Percentiles rank a stretch among this genome's conserved stretches.
These are phyloP conservation scores for Drosophila sproati DNA, from an alignment of 1,140 invertebrate genomes.

Conservation along the genomic window DNA sequence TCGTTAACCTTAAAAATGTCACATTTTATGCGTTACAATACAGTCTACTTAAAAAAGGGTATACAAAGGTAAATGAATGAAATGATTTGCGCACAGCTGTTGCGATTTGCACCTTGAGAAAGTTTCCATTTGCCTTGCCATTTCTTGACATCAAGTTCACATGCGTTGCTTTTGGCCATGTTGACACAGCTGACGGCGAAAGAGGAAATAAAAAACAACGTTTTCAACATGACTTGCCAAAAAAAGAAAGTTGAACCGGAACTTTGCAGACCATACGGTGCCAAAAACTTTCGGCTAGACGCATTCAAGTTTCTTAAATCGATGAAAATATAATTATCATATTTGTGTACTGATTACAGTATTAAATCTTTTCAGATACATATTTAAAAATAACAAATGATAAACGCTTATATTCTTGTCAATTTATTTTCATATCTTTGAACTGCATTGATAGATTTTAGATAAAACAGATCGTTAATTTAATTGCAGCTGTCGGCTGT, in stretches of 20 bases:
- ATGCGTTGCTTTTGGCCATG: slow-evolving; percentile 30
- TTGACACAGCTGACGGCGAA: slow-evolving; percentile 47
- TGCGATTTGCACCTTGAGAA: slow-evolving; percentile 55
- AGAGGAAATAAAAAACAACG: slow-evolving; percentile 1
- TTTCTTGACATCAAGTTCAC: slow-evolving; percentile 47
- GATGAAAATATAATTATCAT: neutral
- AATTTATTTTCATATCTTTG: no score
- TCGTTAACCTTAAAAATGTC: neutral
- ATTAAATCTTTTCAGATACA: no score
- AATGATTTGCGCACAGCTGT: slow-evolving; percentile 40
- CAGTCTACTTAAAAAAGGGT: neutral
- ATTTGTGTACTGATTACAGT: neutral
- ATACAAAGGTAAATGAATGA: neutral
- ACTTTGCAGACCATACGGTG: slow-evolving; percentile 34
- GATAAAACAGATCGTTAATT: no score
- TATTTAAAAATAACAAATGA: no score
- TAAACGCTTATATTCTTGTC: no score
- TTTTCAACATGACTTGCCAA: slow-evolving; percentile 44
- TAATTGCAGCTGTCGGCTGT: no score
- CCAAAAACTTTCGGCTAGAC: slow-evolving; percentile 33
- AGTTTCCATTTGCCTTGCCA: slow-evolving; percentile 31
- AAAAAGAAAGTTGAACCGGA: slow-evolving; percentile 36
- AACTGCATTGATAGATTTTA: no score
- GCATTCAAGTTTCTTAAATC: slow-evolving; percentile 1
- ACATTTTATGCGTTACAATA: neutral